Base-by-base conservation (phyloP, 2,888 invertebrate species). In the Amphipoea oculea region DNA sequence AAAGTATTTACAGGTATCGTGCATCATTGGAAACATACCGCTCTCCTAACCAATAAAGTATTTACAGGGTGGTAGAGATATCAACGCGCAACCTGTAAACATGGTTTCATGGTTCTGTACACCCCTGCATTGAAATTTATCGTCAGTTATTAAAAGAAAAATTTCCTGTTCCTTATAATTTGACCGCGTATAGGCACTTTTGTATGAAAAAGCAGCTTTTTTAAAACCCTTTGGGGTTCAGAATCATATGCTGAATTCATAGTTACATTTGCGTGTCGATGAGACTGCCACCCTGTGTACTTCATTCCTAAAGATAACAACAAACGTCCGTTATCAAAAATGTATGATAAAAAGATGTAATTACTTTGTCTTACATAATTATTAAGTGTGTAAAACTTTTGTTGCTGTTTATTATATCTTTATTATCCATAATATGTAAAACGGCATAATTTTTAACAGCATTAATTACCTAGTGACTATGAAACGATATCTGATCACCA, bases 381-480 rank as follows among this genome's bases (percentile, higher is more conserved):
- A 57, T 20, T n/a, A 36, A 29, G 29, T 29, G 29, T 54, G 4
- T 20, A 40, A 17, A 40, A 48, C 20, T 36, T n/a, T 66, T n/a
- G 20, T 54, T 76, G 65, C 17, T 67, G 29, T 69, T n/a, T 40
- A 42, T n/a, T 2, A 29, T 71, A 54, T 11, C 14, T 54, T 23
- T 29, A 29, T 29, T 40, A 17, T n/a, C 6, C 6, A 2, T 63
- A 42, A 11, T 57, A 11, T 29, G 3, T 73, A 54, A 48, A 63
- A n/a, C 40, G 51, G 62, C 73, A 66, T 73, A 76, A 70, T 65
- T 74, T 84, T 78, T 86, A 76, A 74, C 66, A 78, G 60, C 71
- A 17, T 68, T n/a, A n/a, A 45, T 75, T 45, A 78, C 29, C 29
- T 29, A 29, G 40, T 40, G 70, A 76, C 71, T 79, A 73, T 77